These are phyloP conservation scores for Sebastes hopkinsi DNA, from an alignment of 2,797 vertebrate genomes.

Conservation along the genomic window DNA sequence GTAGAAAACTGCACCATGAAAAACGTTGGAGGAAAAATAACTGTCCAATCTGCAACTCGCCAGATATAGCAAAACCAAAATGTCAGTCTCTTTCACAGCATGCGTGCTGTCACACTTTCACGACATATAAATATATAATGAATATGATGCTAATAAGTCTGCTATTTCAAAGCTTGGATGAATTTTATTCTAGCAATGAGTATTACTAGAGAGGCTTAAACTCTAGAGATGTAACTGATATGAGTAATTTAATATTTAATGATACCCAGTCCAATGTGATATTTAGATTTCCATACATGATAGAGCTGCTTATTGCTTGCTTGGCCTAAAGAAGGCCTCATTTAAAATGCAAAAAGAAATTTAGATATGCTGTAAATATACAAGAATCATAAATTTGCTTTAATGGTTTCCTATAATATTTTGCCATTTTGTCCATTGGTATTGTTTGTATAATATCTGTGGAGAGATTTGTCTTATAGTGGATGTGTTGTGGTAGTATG, in stretches of 20 bases:
- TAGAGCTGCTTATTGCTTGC: not conserved
- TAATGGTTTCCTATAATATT: too few species aligned
- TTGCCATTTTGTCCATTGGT: not conserved
- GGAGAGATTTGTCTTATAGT: not conserved
- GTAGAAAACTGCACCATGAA: not conserved
- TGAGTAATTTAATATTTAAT: not conserved
- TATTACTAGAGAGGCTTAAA: not conserved
- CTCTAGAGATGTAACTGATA: not conserved
- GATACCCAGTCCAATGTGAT: not conserved
- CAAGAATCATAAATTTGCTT: not conserved
- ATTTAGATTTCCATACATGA: not conserved
- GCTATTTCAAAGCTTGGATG: not conserved
- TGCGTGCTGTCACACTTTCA: not conserved
- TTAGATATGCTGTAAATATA: not conserved
- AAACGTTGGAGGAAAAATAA: not conserved
- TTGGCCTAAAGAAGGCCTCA: not conserved
- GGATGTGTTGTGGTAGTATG: not conserved
- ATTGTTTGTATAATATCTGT: not conserved
- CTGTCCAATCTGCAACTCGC: not conserved
- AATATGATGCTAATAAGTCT: not conserved
- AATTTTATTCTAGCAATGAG: not conserved
- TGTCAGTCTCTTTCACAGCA: not conserved
- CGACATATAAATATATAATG: not conserved
- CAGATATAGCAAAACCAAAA: not conserved
- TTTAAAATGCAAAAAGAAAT: not conserved